These are phyloP conservation scores for Chionodraco myersi DNA, from an alignment of 2,113 vertebrate species.

Conservation along the genomic window DNA sequence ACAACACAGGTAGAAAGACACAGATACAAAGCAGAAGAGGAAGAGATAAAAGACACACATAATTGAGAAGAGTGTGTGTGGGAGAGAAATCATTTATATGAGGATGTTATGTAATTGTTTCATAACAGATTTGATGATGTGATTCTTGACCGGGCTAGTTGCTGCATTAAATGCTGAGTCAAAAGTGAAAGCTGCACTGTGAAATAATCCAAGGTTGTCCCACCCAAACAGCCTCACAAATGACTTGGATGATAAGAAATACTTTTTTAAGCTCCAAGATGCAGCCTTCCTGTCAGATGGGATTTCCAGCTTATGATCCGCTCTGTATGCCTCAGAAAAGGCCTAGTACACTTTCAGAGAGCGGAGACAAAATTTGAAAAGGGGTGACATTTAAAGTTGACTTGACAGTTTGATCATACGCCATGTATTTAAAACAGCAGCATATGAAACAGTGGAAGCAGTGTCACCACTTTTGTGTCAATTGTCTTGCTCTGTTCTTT, in stretches of 20 bases:
- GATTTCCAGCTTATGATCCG: slow-evolving; percentile 5
- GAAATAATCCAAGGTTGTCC: slow-evolving; percentile 24
- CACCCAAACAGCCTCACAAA: slow-evolving; percentile 25
- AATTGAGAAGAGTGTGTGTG: slow-evolving; percentile 12
- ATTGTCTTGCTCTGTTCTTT: no score
- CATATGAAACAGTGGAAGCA: background rate
- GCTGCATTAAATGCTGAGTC: slow-evolving; percentile 35
- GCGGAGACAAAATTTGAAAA: background rate
- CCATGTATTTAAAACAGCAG: background rate
- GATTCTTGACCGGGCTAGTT: slow-evolving; percentile 53
- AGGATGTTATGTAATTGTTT: slow-evolving; percentile 63
- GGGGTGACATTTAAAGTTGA: background rate
- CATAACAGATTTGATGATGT: slow-evolving; percentile 42
- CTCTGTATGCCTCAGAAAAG: background rate
- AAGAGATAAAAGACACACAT: background rate
- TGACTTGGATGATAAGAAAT: slow-evolving; percentile 9
- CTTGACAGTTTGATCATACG: background rate
- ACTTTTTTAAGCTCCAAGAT: slow-evolving; percentile 10
- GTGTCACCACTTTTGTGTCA: no score
- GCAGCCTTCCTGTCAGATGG: background rate
- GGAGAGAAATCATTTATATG: slow-evolving; percentile 35
- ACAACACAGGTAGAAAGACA: background rate
- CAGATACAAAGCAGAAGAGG: background rate
- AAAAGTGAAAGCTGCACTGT: slow-evolving; percentile 50
- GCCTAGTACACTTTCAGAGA: background rate